phyloP scores from a whole-genome alignment of 2,113 vertebrate species.

The Nyctibius bracteatus region DNA sequence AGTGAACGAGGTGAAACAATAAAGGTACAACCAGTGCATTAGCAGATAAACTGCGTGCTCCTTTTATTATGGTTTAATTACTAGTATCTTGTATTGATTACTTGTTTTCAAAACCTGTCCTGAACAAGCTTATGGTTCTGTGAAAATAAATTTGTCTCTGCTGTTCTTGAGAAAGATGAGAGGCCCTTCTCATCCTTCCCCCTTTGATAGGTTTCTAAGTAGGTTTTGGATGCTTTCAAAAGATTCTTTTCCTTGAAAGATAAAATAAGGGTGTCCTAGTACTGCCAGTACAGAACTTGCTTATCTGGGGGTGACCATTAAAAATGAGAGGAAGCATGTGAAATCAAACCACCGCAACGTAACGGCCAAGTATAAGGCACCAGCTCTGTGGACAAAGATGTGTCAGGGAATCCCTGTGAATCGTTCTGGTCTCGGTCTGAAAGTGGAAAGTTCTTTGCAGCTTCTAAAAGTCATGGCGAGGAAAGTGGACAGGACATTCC shows the following conservation, averaged over 20 bases:
- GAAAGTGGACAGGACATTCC: neutral
- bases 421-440: rapidly evolving
- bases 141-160: neutral
- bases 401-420: neutral
- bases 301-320: neutral
- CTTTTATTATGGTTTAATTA: neutral
- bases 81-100: neutral
- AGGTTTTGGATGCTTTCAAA: neutral
- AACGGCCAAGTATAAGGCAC: rapidly evolving
- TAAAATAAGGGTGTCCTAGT: neutral
- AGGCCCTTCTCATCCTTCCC: neutral
- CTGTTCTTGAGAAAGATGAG: neutral
- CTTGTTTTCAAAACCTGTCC: neutral
- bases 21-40: slow-evolving; percentile 93
- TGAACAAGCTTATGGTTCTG: neutral
- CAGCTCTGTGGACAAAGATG: neutral
- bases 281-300: neutral
- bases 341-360: neutral
- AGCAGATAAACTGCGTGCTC: slow-evolving; percentile 2
- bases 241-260: neutral
- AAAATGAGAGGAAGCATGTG: neutral
- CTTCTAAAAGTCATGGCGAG: neutral
- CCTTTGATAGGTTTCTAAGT: neutral
- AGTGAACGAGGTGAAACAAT: slow-evolving; percentile 96
- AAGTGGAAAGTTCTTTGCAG: neutral